phyloP scores from a whole-genome alignment of 2,113 vertebrate species.

The Scomber japonicus region DNA sequence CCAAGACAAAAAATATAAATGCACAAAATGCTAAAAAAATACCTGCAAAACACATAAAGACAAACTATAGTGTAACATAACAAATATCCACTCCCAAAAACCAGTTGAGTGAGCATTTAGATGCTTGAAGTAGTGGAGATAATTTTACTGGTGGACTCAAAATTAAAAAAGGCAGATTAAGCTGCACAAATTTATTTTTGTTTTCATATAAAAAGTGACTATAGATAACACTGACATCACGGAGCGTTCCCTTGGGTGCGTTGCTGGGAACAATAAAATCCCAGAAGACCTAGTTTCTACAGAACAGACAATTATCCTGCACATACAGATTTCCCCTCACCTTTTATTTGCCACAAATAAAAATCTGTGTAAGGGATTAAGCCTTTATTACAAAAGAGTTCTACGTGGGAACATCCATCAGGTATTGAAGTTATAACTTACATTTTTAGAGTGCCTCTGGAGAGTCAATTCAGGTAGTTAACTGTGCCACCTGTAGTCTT shows the following conservation, averaged over 20 bases:
- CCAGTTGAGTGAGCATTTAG: neutral
- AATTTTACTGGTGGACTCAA: constrained; percentile 7
- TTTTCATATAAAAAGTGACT: constrained; percentile 32
- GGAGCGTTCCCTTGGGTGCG: constrained; percentile 23
- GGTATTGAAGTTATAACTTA: neutral
- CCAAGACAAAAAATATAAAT: neutral
- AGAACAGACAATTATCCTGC: constrained; percentile 39
- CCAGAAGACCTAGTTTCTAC: constrained; percentile 35
- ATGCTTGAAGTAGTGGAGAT: neutral
- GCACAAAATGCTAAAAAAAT: neutral
- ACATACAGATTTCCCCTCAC: constrained; percentile 30
- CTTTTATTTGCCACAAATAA: constrained; percentile 57
- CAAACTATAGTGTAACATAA: neutral
- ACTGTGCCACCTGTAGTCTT: constrained; percentile 19
- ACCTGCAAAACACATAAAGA: neutral
- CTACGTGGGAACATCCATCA: constrained; percentile 18
- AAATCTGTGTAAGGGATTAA: constrained; percentile 34
- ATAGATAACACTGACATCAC: constrained; percentile 33
- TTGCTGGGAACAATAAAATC: constrained; percentile 49
- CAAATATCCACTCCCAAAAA: neutral
- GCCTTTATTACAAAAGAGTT: constrained; percentile 16
- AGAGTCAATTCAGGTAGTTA: constrained; percentile 20
- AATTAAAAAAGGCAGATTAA: constrained; percentile 26
- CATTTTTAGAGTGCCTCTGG: constrained; percentile 11
- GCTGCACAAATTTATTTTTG: constrained; percentile 35